Evolutionary conservation across 2,797 vertebrate genomes (phyloP).

Genomic region (Forpus xanthops): DNA sequence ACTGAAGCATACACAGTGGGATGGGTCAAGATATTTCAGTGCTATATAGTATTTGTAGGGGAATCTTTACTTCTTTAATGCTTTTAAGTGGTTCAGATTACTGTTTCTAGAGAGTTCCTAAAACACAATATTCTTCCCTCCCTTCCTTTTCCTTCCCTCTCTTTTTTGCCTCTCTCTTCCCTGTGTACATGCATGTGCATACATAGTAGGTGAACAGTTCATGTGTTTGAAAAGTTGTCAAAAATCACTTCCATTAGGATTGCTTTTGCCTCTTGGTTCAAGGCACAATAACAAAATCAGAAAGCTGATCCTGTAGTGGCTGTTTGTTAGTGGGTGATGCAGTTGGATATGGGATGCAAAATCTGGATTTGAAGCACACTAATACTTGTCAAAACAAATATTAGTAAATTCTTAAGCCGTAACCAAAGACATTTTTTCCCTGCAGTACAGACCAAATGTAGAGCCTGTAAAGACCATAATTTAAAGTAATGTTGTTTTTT

Average conservation of each 20-base stretch:
- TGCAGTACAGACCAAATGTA: background rate
- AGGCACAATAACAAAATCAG: background rate
- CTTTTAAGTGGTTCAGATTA: background rate
- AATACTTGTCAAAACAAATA: background rate
- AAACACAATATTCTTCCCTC: background rate
- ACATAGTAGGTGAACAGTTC: background rate
- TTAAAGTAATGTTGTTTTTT: background rate
- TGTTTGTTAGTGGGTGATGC: background rate
- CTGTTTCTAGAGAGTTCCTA: background rate
- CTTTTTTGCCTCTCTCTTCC: background rate
- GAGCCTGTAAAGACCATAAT: background rate
- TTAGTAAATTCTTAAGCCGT: background rate
- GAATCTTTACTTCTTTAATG: background rate
- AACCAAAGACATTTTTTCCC: background rate
- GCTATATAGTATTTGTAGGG: background rate
- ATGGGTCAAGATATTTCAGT: background rate
- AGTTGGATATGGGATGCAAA: background rate
- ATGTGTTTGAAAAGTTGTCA: background rate
- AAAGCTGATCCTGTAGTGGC: background rate
- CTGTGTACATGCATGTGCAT: fast-evolving
- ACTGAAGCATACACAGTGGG: background rate
- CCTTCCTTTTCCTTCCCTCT: background rate
- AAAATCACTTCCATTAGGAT: background rate
- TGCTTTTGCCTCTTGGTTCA: background rate
- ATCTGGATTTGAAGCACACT: background rate